These are phyloP conservation scores for Leucosticte australis DNA, from an alignment of 2,113 vertebrate genomes.

Conservation along the genomic window DNA sequence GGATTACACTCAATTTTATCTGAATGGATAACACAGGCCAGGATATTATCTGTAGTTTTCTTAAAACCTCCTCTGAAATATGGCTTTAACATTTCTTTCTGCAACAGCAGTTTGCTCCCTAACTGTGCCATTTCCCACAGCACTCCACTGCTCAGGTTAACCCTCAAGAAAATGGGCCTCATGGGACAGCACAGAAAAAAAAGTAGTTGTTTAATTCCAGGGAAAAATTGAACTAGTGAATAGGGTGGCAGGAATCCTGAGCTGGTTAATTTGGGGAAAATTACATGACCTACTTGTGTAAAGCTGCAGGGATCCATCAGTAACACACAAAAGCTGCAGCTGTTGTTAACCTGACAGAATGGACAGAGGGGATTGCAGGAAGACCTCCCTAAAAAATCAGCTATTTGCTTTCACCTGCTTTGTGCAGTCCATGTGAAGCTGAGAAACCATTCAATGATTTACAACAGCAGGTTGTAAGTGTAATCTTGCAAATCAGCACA, in stretches of 20 bases:
- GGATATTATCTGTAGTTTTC: constrained; percentile 18
- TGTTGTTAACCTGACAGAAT: background rate
- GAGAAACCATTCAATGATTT: background rate
- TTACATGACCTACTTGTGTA: background rate
- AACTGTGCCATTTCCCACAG: background rate
- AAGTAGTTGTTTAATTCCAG: background rate
- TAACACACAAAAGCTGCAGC: rapidly evolving
- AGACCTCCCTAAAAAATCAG: background rate
- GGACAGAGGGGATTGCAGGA: background rate
- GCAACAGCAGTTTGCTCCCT: background rate
- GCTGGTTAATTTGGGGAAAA: background rate
- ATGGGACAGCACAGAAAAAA: background rate
- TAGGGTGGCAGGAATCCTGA: background rate
- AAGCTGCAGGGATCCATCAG: background rate
- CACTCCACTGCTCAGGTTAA: background rate
- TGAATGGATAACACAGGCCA: background rate
- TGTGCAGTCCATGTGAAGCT: background rate
- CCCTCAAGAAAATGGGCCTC: background rate
- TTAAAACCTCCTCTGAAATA: background rate
- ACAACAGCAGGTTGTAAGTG: background rate
- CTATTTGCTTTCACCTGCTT: background rate
- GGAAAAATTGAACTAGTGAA: background rate
- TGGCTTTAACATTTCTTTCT: background rate
- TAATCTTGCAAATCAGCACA: too few species aligned
- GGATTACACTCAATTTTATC: constrained; percentile 34